phyloP scores from a whole-genome alignment of 2,113 vertebrate genomes.

The Thermophis baileyi region DNA sequence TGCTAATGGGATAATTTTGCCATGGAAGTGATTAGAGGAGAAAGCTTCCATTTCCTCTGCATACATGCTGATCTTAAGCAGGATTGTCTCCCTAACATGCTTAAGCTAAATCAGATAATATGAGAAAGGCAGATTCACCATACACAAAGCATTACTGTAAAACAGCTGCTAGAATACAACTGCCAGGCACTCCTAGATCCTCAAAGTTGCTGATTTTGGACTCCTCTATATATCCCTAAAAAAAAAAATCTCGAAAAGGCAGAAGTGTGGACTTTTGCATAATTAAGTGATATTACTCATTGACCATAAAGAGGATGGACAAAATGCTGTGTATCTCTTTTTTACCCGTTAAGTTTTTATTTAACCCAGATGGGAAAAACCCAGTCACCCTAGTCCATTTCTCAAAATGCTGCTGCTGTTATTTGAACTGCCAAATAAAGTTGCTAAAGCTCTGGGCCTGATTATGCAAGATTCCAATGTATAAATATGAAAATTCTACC shows the following conservation, averaged over 20 bases:
- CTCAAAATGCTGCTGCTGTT: background rate
- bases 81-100: background rate
- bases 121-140: background rate
- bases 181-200: background rate
- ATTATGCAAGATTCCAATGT: background rate
- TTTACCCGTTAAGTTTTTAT: background rate
- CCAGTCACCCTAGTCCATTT: background rate
- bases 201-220: background rate
- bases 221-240: background rate
- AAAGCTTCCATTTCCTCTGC: background rate
- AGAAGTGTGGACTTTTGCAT: background rate
- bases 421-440: background rate
- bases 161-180: background rate
- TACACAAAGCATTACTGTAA: background rate
- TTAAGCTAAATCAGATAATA: background rate
- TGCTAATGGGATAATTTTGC: background rate
- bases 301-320: background rate
- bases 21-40: background rate
- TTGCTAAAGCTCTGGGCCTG: background rate
- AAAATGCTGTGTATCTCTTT: background rate
- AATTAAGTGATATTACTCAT: background rate
- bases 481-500: background rate
- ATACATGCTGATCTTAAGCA: background rate
- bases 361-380: slow-evolving; percentile 2
- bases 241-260: background rate